Base-by-base conservation (phyloP, 2,113 vertebrate species). In the Leiothrix lutea region DNA sequence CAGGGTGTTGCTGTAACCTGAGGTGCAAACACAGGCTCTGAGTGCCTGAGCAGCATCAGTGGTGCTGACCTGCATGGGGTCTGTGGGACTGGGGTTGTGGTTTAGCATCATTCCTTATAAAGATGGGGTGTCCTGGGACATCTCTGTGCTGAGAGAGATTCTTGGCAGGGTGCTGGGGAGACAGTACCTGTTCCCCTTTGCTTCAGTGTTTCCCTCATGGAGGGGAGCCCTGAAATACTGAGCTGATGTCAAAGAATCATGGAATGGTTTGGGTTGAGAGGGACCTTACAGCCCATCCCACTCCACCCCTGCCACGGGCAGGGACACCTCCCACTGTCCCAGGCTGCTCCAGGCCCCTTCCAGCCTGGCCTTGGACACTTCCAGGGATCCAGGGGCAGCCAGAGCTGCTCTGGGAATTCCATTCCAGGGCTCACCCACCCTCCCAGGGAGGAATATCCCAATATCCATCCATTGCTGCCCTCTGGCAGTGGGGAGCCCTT, bases 331-430 rank as follows among this genome's bases (percentile, higher is more conserved):
- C 40, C 56, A 40, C 47, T 9, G 0, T 20, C 65, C 73, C 56
- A 47, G 64, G 24, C 0, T 15, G 38, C 38, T 61, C 72, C 45
- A 7, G 25, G 2, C 25, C 21, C 51, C 0, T 0, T 66, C 51
- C 82, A 77, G 0, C 54, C 47, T 62, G 56, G 56, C 56, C 65
- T 62, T 5, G 84, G 20, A 4, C 47, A 40, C 25, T 82, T 0
- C 20, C 61, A 75, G 61, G 53, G 45, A 10, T 47, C 14, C 69
- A 65, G 70, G 29, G 9, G 12, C 48, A 87, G 65, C 65, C 84
- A 14, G 65, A 62, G 23, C 61, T 82, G 0, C 78, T 75, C 35
- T 69, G 70, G 47, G 17, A 12, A 22, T 2, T 38, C 47, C 31
- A 24, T 60, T 24, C 24, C 47, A 60, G 77, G 35, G 51, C 44